Evolutionary conservation across 2,797 vertebrate species (phyloP), one percentile per base, ranked within the genome.

Genomic region (Tolypeutes matacus): DNA sequence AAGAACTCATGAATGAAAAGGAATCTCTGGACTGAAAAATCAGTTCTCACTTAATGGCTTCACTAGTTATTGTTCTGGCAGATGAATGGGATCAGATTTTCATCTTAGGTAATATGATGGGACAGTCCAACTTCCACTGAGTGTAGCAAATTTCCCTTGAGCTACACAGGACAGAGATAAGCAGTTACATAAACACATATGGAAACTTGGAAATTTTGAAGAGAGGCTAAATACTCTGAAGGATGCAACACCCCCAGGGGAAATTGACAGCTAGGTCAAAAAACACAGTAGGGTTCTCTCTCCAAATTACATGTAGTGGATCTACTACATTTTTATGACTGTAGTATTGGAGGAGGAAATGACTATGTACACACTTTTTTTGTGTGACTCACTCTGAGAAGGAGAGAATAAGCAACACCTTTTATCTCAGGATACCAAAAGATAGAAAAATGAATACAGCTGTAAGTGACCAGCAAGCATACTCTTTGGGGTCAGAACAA

Each of bases 51-150:
- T 93, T 86, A 94, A 91, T 75, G 89, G 75, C 91, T 84, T 80
- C 86, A 60, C 62, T 77, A 15, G 76, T 76, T 64, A 25, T 64
- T 81, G 39, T 60, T 78, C 36, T 76, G n/a, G 87, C 49, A 36
- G 75, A 20, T 65, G 76, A 94, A 95, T 31, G 72, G 76, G 93
- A 86, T 84, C 70, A 92, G 23, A 73, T 49, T 95, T 94, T 91
- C 80, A 70, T 89, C 93, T 96, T 97, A 78, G 13, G 51, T 91
- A 97, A 97, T 62, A 82, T 29, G 81, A 97, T 78, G 56, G 95
- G 53, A 93, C 93, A 78, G 89, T 96, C 92, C 89, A 70, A 25
- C 75, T 78, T 91, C 36, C 86, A 78, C 1, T 21, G 67, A 91
- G 25, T 56, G 65, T 15, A 85, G 95, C 51, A 82, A 89, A 93